These are phyloP conservation scores for Polypedilum pembai DNA, from an alignment of 1,140 invertebrate genomes.

Conservation along the genomic window DNA sequence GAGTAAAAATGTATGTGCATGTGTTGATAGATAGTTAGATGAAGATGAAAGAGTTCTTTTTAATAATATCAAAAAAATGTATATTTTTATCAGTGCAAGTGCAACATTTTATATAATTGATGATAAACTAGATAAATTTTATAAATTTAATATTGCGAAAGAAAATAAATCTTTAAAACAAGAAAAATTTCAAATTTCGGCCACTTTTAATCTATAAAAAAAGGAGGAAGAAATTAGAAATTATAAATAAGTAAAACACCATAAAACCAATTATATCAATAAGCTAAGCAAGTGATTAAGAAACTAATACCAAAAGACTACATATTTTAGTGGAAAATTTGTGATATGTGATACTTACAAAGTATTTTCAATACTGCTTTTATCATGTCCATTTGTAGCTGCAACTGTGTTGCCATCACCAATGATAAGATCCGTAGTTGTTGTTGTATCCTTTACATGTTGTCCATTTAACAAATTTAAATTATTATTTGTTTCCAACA, in stretches of 20 bases:
- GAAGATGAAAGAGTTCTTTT: not conserved
- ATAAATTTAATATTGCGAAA: not conserved
- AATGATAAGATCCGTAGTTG: not conserved
- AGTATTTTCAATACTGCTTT: constrained; percentile 21
- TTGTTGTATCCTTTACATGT: constrained; percentile 29
- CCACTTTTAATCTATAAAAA: constrained; percentile 25
- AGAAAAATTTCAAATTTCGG: constrained; percentile 16
- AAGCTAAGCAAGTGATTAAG: no score
- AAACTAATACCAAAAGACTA: no score
- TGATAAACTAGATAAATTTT: not conserved
- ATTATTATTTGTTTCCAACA: constrained; percentile 26
- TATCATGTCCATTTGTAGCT: constrained; percentile 13
- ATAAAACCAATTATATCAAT: no score
- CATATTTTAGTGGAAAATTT: no score
- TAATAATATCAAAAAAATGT: no score
- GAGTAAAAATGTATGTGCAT: not conserved
- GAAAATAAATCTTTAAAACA: not conserved
- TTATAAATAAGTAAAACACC: not conserved
- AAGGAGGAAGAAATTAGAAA: not conserved
- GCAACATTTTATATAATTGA: no score
- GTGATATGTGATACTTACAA: no score
- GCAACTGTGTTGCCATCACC: not conserved
- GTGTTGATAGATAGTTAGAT: not conserved
- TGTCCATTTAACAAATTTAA: constrained; percentile 29
- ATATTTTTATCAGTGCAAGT: no score